phyloP scores from a whole-genome alignment of 2,113 vertebrate genomes.

The Gallinago media region DNA sequence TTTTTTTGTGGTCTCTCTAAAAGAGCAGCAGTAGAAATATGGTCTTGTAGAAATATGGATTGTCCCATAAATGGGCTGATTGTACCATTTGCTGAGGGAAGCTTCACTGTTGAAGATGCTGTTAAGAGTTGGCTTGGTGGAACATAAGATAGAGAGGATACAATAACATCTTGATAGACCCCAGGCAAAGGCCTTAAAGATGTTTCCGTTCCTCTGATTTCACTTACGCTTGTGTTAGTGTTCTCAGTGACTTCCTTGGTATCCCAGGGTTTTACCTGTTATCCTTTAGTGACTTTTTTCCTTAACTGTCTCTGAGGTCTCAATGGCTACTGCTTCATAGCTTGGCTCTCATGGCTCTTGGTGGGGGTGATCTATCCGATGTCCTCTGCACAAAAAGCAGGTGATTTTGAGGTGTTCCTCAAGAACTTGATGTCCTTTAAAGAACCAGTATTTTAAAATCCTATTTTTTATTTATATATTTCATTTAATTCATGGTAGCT shows the following conservation, averaged over 20 bases:
- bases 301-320: not conserved
- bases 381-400: not conserved
- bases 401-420: not conserved
- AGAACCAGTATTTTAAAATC: not conserved
- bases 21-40: not conserved
- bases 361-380: accelerated
- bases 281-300: not conserved
- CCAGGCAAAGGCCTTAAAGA: not conserved
- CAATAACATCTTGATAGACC: not conserved
- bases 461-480: not conserved
- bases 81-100: not conserved
- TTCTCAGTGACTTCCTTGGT: not conserved
- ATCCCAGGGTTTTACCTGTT: not conserved
- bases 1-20: not conserved
- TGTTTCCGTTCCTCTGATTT: not conserved
- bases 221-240: not conserved
- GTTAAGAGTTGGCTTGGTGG: not conserved
- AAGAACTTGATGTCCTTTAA: not conserved
- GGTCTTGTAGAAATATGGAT: not conserved
- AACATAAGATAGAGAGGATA: not conserved
- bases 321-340: accelerated
- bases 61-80: not conserved
- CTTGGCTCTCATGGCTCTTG: not conserved
- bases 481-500: not conserved
- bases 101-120: not conserved